phyloP scores from a whole-genome alignment of 2,888 invertebrate species.

The Microchrysa polita region DNA sequence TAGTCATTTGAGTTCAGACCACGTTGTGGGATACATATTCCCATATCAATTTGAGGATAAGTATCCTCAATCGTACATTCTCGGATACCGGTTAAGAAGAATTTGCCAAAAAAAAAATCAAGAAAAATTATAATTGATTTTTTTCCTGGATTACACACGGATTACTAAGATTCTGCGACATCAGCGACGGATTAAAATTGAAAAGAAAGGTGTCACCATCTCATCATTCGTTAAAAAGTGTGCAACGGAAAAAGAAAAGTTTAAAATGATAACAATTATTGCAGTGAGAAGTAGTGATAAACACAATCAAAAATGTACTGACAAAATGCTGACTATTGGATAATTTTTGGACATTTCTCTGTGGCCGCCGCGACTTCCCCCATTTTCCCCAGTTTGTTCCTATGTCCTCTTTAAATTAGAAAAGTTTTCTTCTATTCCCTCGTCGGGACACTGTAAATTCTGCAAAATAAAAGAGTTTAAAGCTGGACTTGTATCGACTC shows the following conservation, averaged over 20 bases:
- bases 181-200: neutral
- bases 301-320: slow-evolving; percentile 14
- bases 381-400: neutral
- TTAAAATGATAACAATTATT: slow-evolving; percentile 21
- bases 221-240: neutral
- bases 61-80: slow-evolving; percentile 1
- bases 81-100: slow-evolving; percentile 41
- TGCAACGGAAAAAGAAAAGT: neutral
- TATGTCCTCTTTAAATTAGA: too few relatives aligned
- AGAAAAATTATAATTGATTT: slow-evolving; percentile 37
- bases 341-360: neutral
- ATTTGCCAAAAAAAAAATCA: neutral
- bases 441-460: neutral
- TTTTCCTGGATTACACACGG: neutral
- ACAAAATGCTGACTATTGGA: slow-evolving; percentile 21
- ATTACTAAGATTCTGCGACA: neutral
- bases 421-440: too few relatives aligned
- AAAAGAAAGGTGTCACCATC: neutral
- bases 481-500: too few relatives aligned
- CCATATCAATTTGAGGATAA: neutral
- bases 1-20: slow-evolving; percentile 52
- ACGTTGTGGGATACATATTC: slow-evolving; percentile 40
- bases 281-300: slow-evolving; percentile 29
- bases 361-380: neutral
- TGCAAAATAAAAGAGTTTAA: too few relatives aligned